These are phyloP conservation scores for Rhodinocichla rosea DNA, from an alignment of 2,113 vertebrate species.

Conservation along the genomic window DNA sequence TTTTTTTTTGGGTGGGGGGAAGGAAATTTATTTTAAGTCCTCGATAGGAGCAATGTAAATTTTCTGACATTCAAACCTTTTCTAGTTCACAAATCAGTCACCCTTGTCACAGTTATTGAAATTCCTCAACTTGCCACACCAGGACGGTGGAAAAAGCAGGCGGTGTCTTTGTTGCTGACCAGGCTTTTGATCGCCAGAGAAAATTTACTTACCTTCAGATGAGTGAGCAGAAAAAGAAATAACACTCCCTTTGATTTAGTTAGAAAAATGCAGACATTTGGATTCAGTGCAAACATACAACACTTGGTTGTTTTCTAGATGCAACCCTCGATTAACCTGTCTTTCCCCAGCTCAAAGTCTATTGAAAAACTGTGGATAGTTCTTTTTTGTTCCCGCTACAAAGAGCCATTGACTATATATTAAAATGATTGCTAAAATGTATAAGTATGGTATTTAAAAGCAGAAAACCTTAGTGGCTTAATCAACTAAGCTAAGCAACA, in stretches of 20 bases:
- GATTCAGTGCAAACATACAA: constrained; percentile 89
- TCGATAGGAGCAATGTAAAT: constrained; percentile 77
- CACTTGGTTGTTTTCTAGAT: constrained; percentile 85
- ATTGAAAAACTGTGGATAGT: constrained; percentile 81
- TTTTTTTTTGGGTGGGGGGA: accelerated
- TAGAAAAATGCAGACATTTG: constrained; percentile 87
- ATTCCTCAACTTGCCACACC: constrained; percentile 84
- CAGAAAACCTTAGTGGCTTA: constrained; percentile 72
- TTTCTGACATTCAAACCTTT: constrained; percentile 83
- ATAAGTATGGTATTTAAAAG: constrained; percentile 75
- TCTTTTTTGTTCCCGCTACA: constrained; percentile 79
- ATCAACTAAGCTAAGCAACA: constrained; percentile 75
- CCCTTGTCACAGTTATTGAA: constrained; percentile 88
- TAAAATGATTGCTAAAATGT: constrained; percentile 80
- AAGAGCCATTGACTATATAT: constrained; percentile 82
- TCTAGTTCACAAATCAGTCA: constrained; percentile 87
- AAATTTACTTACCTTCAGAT: constrained; percentile 90
- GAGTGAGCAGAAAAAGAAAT: constrained; percentile 88
- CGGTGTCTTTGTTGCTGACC: constrained; percentile 84
- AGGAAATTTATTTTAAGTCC: constrained; percentile 68
- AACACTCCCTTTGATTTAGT: constrained; percentile 88
- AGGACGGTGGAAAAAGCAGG: constrained; percentile 84
- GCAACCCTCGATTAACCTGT: constrained; percentile 86
- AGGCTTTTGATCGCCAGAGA: constrained; percentile 87
- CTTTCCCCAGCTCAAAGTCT: constrained; percentile 82